These are phyloP conservation scores for Datnioides undecimradiatus DNA, from an alignment of 2,113 vertebrate species.

Conservation along the genomic window DNA sequence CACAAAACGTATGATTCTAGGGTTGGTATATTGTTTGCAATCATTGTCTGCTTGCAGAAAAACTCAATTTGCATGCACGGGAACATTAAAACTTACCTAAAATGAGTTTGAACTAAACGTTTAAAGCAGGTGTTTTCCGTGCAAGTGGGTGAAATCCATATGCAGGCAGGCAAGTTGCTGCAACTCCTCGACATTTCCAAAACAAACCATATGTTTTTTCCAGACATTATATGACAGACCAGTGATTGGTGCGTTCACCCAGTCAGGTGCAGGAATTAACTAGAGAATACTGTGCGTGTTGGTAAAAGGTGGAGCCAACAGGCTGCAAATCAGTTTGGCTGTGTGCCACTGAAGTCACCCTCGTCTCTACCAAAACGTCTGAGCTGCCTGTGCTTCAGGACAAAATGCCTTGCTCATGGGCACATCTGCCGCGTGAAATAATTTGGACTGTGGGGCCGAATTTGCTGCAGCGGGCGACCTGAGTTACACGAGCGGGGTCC, in stretches of 20 bases:
- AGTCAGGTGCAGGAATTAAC: neutral
- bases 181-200: neutral
- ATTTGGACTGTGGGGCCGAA: constrained; percentile 5
- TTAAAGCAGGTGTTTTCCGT: too few species aligned
- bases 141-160: too few species aligned
- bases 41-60: too few species aligned
- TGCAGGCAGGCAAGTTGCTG: too few species aligned
- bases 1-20: too few species aligned
- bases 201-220: neutral
- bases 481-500: constrained; percentile 31
- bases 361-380: neutral
- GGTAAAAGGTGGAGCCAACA: neutral
- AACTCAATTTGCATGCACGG: too few species aligned
- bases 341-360: neutral
- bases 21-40: too few species aligned
- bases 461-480: constrained; percentile 15
- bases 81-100: too few species aligned
- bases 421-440: constrained; percentile 38
- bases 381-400: neutral
- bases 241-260: neutral
- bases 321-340: constrained; percentile 9
- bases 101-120: too few species aligned
- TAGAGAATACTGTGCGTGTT: neutral
- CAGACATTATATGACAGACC: neutral
- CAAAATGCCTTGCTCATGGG: constrained; percentile 34